These are phyloP conservation scores for Nycteola revayana DNA, from an alignment of 2,888 invertebrate species.

Conservation along the genomic window DNA sequence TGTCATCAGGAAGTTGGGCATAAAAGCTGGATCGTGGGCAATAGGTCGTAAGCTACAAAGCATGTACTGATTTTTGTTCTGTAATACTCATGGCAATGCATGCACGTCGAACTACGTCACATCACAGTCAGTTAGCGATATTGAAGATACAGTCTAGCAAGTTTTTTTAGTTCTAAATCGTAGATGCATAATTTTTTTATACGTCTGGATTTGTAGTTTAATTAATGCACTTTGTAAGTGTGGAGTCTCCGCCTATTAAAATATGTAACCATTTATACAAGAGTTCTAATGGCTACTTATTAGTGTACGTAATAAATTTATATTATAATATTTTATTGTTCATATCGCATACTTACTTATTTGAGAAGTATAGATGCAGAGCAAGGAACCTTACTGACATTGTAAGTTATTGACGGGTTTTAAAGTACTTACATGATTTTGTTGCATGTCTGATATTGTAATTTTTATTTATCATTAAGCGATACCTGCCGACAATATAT, in stretches of 20 bases:
- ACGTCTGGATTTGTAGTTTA: constrained; percentile 78
- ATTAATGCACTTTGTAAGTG: constrained; percentile 79
- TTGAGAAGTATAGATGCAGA: constrained; percentile 28
- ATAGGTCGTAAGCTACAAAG: constrained; percentile 34
- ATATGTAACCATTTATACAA: constrained; percentile 75
- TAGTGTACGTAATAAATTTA: constrained; percentile 75
- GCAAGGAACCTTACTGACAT: constrained; percentile 16
- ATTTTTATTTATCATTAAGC: constrained; percentile 3
- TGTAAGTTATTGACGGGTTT: constrained; percentile 12
- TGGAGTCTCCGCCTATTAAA: constrained; percentile 80
- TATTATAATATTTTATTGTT: constrained; percentile 66
- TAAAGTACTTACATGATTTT: constrained; percentile 18
- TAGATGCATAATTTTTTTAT: constrained; percentile 77
- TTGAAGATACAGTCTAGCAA: constrained; percentile 54
- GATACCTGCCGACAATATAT: too few species aligned
- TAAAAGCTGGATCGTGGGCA: constrained; percentile 35
- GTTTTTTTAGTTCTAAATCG: constrained; percentile 70
- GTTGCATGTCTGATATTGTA: constrained; percentile 9
- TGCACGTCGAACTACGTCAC: constrained; percentile 61
- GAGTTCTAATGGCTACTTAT: constrained; percentile 73
- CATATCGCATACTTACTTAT: constrained; percentile 45
- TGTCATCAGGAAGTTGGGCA: constrained; percentile 30
- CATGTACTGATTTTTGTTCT: constrained; percentile 41
- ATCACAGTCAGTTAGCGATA: constrained; percentile 67
- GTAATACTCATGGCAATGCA: constrained; percentile 65